phyloP scores from a whole-genome alignment of 2,113 vertebrate genomes.

The Nycticorax nycticorax region DNA sequence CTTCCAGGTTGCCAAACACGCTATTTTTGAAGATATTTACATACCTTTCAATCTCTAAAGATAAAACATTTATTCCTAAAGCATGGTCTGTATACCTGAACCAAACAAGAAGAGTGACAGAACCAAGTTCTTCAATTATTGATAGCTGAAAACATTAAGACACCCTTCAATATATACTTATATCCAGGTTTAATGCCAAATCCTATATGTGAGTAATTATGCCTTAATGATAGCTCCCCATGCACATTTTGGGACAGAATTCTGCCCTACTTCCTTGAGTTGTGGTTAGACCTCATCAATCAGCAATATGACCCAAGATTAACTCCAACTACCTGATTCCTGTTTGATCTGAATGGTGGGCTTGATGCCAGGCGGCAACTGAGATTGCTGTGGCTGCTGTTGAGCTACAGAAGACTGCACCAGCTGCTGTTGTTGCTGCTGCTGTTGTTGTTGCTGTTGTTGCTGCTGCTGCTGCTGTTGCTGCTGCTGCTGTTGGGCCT shows the following conservation, averaged over 20 bases:
- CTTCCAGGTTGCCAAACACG: neutral
- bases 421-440: conserved; percentile 56
- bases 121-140: neutral
- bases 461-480: conserved; percentile 76
- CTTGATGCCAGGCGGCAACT: conserved; percentile 82
- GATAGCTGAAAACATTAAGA: neutral
- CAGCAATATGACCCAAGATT: neutral
- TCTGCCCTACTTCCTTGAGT: neutral
- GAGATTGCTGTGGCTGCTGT: conserved; percentile 73
- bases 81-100: neutral
- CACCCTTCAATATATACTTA: neutral
- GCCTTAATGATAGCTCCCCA: neutral
- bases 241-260: neutral
- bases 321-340: conserved; percentile 87
- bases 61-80: neutral
- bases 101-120: neutral
- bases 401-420: conserved; percentile 72
- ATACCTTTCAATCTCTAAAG: neutral
- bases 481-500: conserved; percentile 77
- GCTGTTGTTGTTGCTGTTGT: conserved; percentile 72
- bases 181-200: neutral
- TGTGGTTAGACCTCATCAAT: neutral
- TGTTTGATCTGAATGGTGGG: conserved; percentile 99
- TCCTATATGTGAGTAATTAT: neutral
- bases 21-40: neutral